Evolutionary conservation across 1,140 invertebrate genomes (phyloP), one percentile per base, ranked within the genome.

Genomic region (Zaprionus ornatus): DNA sequence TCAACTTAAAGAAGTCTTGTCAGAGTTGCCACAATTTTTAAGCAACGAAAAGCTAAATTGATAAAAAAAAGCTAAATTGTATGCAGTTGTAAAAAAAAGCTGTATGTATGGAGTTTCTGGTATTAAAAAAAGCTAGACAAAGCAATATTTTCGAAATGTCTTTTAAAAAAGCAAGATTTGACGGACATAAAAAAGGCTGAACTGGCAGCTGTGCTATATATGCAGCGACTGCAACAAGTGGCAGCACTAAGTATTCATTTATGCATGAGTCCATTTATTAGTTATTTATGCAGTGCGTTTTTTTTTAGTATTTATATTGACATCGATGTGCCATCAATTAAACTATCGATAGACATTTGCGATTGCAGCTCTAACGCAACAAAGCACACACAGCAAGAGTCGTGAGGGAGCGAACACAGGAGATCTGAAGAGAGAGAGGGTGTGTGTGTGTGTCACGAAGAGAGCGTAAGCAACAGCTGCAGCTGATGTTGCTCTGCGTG

Each of bases 391-490:
- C 68, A 55, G 56, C 6, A 35, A 56, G 45, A 62, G 12, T 23
- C 35, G 29, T 4, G 25, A 21, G 15, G 23, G 50, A 62, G 40
- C 40, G 7, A 37, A 13, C 35, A 37, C 35, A 15, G 13, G 32
- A 56, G 35, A 66, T 55, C 12, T 9, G 7, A 23, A 50, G 37
- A 15, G 15, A 55, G 45, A 13, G 63, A 10, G 25, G 48, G 25
- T 4, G 3, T 25, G n/a, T n/a, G 63, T 23, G 52, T 66, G 42
- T 70, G 59, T 45, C 27, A 70, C 55, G 21, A 35, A 64, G 45
- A 74, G 66, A 66, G 63, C 32, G 52, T 21, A 68, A 60, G 72
- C 76, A 78, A 78, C 76, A 78, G 72, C 71, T 75, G 72, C 72
- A 65, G 52, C 32, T 77, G 54, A 59, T 73, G 27, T 50, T 62